Conservation (phyloP, 1,140 invertebrate genomes). For the Phenacoccus solenopsis region DNA sequence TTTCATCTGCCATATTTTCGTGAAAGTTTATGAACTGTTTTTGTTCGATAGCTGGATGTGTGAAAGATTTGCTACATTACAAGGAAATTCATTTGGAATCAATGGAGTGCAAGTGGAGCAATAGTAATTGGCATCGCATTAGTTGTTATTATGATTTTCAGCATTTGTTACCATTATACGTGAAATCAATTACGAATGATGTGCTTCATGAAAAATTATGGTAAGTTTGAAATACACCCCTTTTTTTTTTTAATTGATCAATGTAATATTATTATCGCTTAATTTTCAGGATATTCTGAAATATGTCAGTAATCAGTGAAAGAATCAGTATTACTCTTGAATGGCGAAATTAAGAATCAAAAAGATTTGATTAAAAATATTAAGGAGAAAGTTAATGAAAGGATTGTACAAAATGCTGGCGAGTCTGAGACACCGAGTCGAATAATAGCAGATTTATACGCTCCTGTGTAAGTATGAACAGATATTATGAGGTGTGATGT, state of each 20-base stretch:
- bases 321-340: conserved; percentile 45
- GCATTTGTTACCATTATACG: conserved; percentile 41
- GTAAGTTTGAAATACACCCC: too few relatives aligned
- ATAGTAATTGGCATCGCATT: conserved; percentile 52
- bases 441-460: conserved; percentile 42
- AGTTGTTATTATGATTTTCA: conserved; percentile 55
- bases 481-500: too few relatives aligned
- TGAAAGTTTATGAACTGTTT: neutral
- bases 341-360: conserved; percentile 42
- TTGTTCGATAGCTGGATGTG: conserved; percentile 31
- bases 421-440: conserved; percentile 41
- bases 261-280: conserved; percentile 37
- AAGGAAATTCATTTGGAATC: conserved; percentile 36
- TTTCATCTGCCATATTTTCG: conserved; percentile 4
- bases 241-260: too few relatives aligned
- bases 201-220: conserved; percentile 50
- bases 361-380: conserved; percentile 43
- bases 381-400: conserved; percentile 31
- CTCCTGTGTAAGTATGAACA: conserved; percentile 38
- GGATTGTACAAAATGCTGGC: conserved; percentile 17
- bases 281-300: conserved; percentile 40
- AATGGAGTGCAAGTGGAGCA: conserved; percentile 44
- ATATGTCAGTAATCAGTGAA: conserved; percentile 41
- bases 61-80: conserved; percentile 31
- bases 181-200: conserved; percentile 40